phyloP scores from a whole-genome alignment of 1,140 invertebrate genomes.

The Harlomillsia oculata region DNA sequence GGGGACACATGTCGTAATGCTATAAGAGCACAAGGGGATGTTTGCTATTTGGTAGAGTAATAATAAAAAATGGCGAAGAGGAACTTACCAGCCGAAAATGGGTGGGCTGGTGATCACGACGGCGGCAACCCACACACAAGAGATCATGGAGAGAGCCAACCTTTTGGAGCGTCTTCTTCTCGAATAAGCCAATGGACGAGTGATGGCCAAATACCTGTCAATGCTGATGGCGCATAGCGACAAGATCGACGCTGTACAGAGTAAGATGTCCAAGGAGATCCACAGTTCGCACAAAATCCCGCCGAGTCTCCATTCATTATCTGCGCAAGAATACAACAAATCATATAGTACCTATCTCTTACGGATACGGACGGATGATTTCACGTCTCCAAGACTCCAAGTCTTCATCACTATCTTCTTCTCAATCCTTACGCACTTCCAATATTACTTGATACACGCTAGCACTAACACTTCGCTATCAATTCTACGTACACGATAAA shows the following conservation, averaged over 20 bases:
- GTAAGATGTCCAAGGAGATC: slow-evolving; percentile 84
- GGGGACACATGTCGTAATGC: not conserved
- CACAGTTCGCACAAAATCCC: slow-evolving; percentile 52
- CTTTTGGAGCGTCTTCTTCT: slow-evolving; percentile 46
- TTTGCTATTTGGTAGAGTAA: not conserved
- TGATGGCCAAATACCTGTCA: slow-evolving; percentile 50
- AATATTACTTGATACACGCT: too few species aligned
- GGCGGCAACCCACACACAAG: slow-evolving; percentile 49
- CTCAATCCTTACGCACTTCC: too few species aligned
- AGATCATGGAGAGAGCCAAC: slow-evolving; percentile 49
- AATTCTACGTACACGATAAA: too few species aligned
- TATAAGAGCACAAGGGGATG: not conserved
- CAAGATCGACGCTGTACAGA: slow-evolving; percentile 69
- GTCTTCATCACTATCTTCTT: too few species aligned
- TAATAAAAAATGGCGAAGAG: not conserved
- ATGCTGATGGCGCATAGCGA: slow-evolving; percentile 55
- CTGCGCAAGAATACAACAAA: slow-evolving; percentile 27
- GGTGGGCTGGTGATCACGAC: slow-evolving; percentile 42
- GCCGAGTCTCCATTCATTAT: slow-evolving; percentile 38
- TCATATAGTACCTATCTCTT: slow-evolving; percentile 14
- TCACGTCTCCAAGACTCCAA: too few species aligned
- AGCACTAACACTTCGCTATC: too few species aligned
- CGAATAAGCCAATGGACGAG: slow-evolving; percentile 53
- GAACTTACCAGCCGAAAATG: slow-evolving; percentile 61
- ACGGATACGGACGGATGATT: not conserved